These are phyloP conservation scores for Adineta ricciae DNA, from an alignment of 2,888 invertebrate genomes.

Conservation along the genomic window DNA sequence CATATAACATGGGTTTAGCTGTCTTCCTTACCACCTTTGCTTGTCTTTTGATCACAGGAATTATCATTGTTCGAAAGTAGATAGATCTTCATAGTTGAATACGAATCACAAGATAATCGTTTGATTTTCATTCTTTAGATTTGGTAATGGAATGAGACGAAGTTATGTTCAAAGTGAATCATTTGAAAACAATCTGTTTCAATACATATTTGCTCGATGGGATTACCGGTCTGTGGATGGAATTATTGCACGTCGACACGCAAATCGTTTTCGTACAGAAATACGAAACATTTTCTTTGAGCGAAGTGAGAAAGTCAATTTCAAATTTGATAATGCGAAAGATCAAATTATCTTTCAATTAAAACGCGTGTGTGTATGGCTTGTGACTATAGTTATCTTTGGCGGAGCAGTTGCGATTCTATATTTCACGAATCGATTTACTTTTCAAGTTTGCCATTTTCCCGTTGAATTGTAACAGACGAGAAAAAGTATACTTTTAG, in stretches of 20 bases:
- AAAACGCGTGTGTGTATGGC: background rate
- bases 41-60: background rate
- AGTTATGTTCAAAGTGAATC: constrained; percentile 7
- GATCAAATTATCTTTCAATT: background rate
- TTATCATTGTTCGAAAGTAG: constrained; percentile 10
- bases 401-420: background rate
- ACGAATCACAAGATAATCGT: background rate
- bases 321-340: background rate
- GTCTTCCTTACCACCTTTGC: background rate
- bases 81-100: background rate
- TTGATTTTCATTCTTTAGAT: background rate
- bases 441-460: background rate
- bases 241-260: background rate
- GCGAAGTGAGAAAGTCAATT: background rate
- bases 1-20: constrained; percentile 1
- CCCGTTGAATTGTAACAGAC: no score
- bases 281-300: background rate
- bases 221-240: background rate
- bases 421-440: background rate
- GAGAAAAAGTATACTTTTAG: background rate
- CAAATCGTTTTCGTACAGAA: background rate
- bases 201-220: constrained; percentile 15
- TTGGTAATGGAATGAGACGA: background rate
- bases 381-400: background rate
- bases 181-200: constrained; percentile 8